Conservation (phyloP, 2,797 vertebrate genomes). For the Lophura swinhoii region DNA sequence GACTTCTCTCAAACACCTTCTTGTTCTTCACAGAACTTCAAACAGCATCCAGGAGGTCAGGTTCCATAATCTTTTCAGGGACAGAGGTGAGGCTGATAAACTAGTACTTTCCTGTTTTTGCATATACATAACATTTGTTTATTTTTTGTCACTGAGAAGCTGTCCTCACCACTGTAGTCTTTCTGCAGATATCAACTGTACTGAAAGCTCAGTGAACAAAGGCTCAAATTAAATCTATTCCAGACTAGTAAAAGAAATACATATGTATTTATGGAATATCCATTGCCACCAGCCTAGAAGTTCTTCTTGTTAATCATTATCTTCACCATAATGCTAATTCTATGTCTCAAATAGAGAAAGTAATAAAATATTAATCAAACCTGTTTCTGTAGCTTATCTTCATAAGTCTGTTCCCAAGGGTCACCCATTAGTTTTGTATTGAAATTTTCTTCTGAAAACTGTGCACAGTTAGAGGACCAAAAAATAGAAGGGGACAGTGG, state of each 20-base stretch:
- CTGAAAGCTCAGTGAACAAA: background rate
- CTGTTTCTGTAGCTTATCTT: slow-evolving; percentile 53
- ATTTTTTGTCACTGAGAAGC: background rate
- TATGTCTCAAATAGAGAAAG: background rate
- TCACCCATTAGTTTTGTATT: background rate
- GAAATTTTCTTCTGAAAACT: slow-evolving; percentile 71
- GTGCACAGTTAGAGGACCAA: slow-evolving; percentile 53
- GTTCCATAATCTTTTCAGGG: background rate
- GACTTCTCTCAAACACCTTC: background rate
- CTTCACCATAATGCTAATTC: background rate
- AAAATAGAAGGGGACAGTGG: slow-evolving; percentile 64
- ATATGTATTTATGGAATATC: background rate
- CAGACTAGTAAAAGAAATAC: background rate
- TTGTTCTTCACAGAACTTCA: background rate
- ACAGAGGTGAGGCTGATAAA: background rate
- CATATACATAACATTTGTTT: background rate
- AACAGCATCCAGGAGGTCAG: background rate
- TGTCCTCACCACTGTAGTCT: background rate
- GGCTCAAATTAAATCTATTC: background rate
- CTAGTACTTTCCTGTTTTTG: background rate
- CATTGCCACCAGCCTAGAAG: background rate
- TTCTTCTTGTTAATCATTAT: background rate
- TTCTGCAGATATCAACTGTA: background rate
- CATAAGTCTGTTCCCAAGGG: slow-evolving; percentile 52
- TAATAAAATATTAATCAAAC: slow-evolving; percentile 55